Percentiles rank a stretch among this genome's conserved stretches.
These are phyloP conservation scores for Macrophya annulata DNA, from an alignment of 2,888 invertebrate species.

Conservation along the genomic window DNA sequence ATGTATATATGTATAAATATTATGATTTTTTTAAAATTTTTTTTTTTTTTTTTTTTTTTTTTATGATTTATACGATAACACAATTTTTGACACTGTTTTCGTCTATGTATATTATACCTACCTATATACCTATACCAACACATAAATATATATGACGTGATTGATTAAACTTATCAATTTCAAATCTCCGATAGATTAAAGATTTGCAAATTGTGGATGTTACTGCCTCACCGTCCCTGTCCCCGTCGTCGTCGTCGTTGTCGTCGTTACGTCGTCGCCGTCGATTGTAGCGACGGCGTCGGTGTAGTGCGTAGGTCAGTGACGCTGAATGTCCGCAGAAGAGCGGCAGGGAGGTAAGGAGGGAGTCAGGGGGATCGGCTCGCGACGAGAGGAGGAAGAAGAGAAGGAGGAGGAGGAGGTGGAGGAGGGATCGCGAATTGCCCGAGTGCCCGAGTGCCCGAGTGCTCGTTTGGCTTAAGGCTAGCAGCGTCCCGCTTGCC, in stretches of 20 bases:
- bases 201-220: not conserved
- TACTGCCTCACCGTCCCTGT: not conserved
- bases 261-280: constrained; percentile 34
- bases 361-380: constrained; percentile 21
- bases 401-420: constrained; percentile 7
- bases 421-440: constrained; percentile 55
- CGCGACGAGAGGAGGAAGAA: constrained; percentile 27
- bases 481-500: constrained; percentile 43
- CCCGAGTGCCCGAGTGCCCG: constrained; percentile 59
- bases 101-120: too few relatives aligned
- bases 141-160: too few relatives aligned
- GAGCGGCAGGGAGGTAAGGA: constrained; percentile 8
- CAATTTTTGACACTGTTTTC: not conserved
- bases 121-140: too few relatives aligned
- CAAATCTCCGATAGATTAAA: not conserved
- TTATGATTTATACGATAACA: not conserved
- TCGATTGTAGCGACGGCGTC: constrained; percentile 20
- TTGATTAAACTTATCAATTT: not conserved
- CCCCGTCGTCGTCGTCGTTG: not conserved
- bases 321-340: constrained; percentile 66
- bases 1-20: too few relatives aligned
- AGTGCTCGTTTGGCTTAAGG: constrained; percentile 66
- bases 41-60: too few relatives aligned
- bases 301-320: constrained; percentile 67
- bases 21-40: too few relatives aligned